Evolutionary conservation across 2,888 invertebrate genomes (phyloP).

Genomic region (Serripes groenlandicus): DNA sequence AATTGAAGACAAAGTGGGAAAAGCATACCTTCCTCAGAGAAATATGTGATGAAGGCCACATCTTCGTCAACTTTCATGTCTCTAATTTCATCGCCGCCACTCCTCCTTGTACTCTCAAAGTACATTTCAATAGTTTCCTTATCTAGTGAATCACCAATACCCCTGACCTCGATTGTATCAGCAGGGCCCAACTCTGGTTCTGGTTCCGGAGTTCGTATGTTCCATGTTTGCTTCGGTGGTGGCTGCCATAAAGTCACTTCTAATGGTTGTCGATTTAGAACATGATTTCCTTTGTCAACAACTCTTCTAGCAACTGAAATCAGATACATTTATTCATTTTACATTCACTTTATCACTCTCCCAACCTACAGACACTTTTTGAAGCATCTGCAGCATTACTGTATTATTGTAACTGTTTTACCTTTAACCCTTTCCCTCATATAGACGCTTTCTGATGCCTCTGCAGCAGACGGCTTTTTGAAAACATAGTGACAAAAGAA

Average conservation of each 20-base stretch:
- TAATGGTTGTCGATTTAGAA: slow-evolving; percentile 12
- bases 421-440: no score
- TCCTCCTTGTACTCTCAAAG: slow-evolving; percentile 54
- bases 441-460: no score
- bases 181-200: not conserved
- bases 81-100: slow-evolving; percentile 54
- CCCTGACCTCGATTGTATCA: not conserved
- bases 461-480: no score
- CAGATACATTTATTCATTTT: no score
- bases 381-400: no score
- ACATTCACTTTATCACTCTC: no score
- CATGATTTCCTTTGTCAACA: slow-evolving; percentile 22
- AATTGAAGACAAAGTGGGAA: no score
- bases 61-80: slow-evolving; percentile 14
- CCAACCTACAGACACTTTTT: no score
- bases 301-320: slow-evolving; percentile 43
- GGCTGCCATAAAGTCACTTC: slow-evolving; percentile 26
- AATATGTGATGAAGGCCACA: slow-evolving; percentile 39
- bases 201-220: not conserved
- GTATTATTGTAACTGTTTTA: no score
- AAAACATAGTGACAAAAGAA: no score
- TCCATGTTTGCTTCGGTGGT: slow-evolving; percentile 4
- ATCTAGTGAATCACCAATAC: not conserved
- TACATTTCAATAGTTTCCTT: slow-evolving; percentile 47
- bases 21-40: slow-evolving; percentile 52